Conservation (phyloP, 1,140 invertebrate species). For the Scaptodrosophila lebanonensis region DNA sequence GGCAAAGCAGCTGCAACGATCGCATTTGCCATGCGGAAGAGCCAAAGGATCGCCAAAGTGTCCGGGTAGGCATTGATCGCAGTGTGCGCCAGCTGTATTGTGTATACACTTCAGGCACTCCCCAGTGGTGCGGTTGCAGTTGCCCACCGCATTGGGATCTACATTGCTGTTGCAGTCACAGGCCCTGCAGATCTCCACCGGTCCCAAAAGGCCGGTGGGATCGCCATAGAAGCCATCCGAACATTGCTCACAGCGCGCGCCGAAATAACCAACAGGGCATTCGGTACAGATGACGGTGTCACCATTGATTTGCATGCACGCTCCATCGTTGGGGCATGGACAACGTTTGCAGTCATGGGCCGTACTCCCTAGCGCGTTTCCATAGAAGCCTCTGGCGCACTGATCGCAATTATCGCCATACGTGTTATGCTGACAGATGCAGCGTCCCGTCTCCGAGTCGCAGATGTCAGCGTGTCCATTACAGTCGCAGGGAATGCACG, state of each 20-base stretch:
- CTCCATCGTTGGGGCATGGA: constrained; percentile 94
- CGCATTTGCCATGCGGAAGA: constrained; percentile 92
- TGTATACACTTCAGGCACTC: constrained; percentile 98
- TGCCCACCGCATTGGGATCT: constrained; percentile 94
- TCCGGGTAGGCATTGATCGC: constrained; percentile 93
- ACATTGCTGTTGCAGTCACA: constrained; percentile 98
- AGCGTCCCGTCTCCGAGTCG: constrained; percentile 95
- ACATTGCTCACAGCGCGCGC: constrained; percentile 93
- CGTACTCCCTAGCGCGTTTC: constrained; percentile 92
- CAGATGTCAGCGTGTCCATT: constrained; percentile 97
- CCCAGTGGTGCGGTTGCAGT: constrained; percentile 94
- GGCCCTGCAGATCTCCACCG: constrained; percentile 84
- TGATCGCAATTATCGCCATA: constrained; percentile 96
- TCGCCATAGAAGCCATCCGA: constrained; percentile 97
- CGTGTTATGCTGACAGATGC: constrained; percentile 98
- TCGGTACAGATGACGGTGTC: constrained; percentile 92
- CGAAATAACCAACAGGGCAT: constrained; percentile 94
- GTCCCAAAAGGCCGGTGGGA: constrained; percentile 84
- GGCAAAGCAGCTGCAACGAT: constrained; percentile 89
- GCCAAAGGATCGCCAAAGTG: constrained; percentile 93
- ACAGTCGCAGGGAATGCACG: constrained; percentile 96
- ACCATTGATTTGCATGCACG: constrained; percentile 92
- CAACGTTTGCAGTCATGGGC: constrained; percentile 93
- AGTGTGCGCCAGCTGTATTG: constrained; percentile 92
- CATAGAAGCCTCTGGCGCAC: constrained; percentile 96